Evolutionary conservation across 2,113 vertebrate species (phyloP), one percentile per base, ranked within the genome.

Genomic region (Arenaria interpres): DNA sequence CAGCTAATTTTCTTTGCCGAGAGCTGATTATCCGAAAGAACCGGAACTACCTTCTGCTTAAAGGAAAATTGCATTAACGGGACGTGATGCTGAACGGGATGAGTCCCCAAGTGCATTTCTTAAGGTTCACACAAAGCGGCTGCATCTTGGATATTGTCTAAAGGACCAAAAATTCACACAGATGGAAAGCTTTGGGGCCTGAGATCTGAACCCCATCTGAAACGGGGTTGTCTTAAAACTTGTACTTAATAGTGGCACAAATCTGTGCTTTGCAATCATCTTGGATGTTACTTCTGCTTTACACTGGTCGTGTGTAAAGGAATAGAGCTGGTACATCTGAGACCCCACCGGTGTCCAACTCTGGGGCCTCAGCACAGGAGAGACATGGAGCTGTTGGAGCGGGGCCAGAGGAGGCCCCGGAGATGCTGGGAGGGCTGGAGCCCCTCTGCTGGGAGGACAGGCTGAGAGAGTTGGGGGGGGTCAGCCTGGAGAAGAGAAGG

Each of bases 1-100:
- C 82, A 23, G 75, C 57, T 94, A n/a, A 76, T 90, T 96, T 83
- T 66, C 86, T 68, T 78, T n/a, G 84, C 80, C 6, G 8, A 53
- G 73, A 63, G 60, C 56, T 8, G 77, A 45, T 74, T 46, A 68
- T 53, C 10, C 63, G 73, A 18, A 77, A 59, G 81, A 79, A 82
- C 50, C 46, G 46, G 33, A 62, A 54, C 39, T 33, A 21, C 53
- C 51, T 53, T n/a, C 22, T 14, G 37, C 69, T 75, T 68, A 12
- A 85, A 83, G 75, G 45, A 46, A 63, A 89, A 39, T 2, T 5
- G 32, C 41, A 33, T 28, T 41, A 20, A 33, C 24, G 6, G 46
- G 51, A 50, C 8, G 3, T 0, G 6, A 33, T 4, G 64, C 51
- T 50, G 83, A 81, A 43, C 16, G 41, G n/a, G 43, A 57, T 15